Base-by-base conservation (phyloP, 1,140 invertebrate genomes). In the Archegozetes longisetosus region DNA sequence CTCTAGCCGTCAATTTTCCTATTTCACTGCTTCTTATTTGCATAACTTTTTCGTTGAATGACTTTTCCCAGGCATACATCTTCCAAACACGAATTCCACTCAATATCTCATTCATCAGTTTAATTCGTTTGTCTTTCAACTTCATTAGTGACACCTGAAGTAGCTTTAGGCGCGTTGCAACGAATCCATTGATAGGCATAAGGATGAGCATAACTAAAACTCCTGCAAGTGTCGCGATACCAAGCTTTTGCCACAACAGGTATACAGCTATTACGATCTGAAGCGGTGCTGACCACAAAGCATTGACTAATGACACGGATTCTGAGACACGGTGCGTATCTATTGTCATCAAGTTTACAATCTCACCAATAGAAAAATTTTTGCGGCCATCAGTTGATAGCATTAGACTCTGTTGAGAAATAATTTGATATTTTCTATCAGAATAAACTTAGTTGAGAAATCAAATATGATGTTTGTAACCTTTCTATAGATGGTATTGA, bases 131-230 rank as follows among this genome's bases (percentile, higher is more conserved):
- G 64, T 76, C 75, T 65, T 76, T 76, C 28, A 66, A 59, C 46
- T 60, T 64, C 65, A 76, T 68, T 24, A 64, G 17, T 12, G 22
- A 12, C 25, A 22, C 20, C 67, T 73, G 70, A 60, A 91, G 75
- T 54, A 71, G 70, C 64, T 74, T 73, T 3, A 78, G 81, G 70
- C 84, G 84, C 70, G 83, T 86, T 1, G 89, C 89, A 62, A 97
- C 84, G 51, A 85, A 74, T 3, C 84, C 86, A 73, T 96, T 96
- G 3, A 94, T 71, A 0, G 90, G 90, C 64, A 94, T 88, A 28
- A 94, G 76, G 55, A 93, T 78, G 26, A 74, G 55, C 50, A 75
- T 64, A 24, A 75, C 61, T 20, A 60, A 29, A 3, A 59, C 4
- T 4, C 58, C 58, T 32, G 68, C 66, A 17, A 75, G 22, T 6